Evolutionary conservation across 2,113 vertebrate species (phyloP), one percentile per base, ranked within the genome.

Genomic region (Sebastes schlegelii): DNA sequence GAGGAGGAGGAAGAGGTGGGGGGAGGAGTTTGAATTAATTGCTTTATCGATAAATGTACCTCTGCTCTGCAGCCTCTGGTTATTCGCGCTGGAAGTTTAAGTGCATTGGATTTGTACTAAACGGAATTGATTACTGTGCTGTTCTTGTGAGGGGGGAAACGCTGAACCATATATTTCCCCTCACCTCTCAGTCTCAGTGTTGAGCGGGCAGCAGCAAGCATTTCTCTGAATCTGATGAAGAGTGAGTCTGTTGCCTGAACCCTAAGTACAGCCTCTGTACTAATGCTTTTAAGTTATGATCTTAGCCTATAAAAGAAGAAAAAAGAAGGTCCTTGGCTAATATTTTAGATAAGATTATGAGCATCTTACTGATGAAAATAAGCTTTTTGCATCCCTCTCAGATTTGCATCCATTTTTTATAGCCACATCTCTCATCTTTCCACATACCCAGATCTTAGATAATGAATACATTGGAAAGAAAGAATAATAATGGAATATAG

Each of bases 81-180:
- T 93, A 92, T 92, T 94, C 83, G 84, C 80, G 82, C 88, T 91
- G 86, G 89, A 95, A 87, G 93, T 95, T 95, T 92, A 95, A 96
- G 95, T 94, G 94, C 92, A 95, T 96, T 94, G 92, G 91, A 94
- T 95, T 94, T 92, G 85, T 92, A 92, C 92, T 94, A 94, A 95
- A 93, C 76, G 78, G 88, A 94, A 94, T 94, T 93, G 93, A 95
- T 95, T 93, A 87, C 91, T 84, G 82, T 88, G 94, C 92, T 92
- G 88, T 92, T 92, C 91, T 89, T 89, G 90, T 81, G 86, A 75
- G 82, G 74, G 60, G 84, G 85, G 84, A 82, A 88, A 91, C 51
- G 91, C 90, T 93, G 90, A 92, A 94, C 83, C 86, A 80, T 88
- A 88, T 89, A 89, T 84, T 76, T 78, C 76, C 65, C 23, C 65